Evolutionary conservation across 35 echinoderm and acorn worm genomes (phyloP), one percentile per base, ranked within the genome.

Genomic region (Hemicentrotus pulcherrimus): DNA sequence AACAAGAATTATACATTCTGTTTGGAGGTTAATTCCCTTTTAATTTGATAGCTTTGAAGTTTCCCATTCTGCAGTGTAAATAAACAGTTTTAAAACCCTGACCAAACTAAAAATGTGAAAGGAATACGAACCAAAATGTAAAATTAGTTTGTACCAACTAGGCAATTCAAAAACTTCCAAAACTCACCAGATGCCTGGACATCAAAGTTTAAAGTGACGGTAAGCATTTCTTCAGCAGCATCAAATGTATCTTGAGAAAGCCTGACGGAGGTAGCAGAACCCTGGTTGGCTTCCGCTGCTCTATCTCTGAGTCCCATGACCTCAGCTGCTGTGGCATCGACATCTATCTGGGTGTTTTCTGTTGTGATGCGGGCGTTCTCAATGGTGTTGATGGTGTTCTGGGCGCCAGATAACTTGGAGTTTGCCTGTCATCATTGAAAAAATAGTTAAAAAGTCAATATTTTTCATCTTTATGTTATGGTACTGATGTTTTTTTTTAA

Each of bases 211-310:
- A n/a, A 31, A 15, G 96, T 48, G 46, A 96, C 93, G 0, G 70
- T 14, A 32, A 95, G 52, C 96, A 97, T 97, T 60, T 96, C 96
- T 91, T 96, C 94, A 2, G 97, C 97, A 6, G 93, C 94, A 30
- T 47, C 61, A 85, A 98, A 98, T 11, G 96, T 91, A 1, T 97
- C 48, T 32, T 58, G 85, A 9, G 96, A 96, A 47, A 94, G 86
- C 24, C 9, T 30, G 32, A 93, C 31, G n/a, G 96, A 88, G n/a
- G 46, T 47, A n/a, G 52, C 60, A 22, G 95, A 88, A 24, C 59
- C 94, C 61, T 92, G 86, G 93, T 97, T 95, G 52, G 97, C 97
- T 85, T 61, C 61, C 16, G 87, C 86, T 4, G 95, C 85, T 35
- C 97, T 65, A 10, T 95, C 91, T n/a, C 94, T 91, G 47, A 86